Evolutionary conservation across 2,113 vertebrate genomes (phyloP).

Genomic region (Spilogale gracilis): DNA sequence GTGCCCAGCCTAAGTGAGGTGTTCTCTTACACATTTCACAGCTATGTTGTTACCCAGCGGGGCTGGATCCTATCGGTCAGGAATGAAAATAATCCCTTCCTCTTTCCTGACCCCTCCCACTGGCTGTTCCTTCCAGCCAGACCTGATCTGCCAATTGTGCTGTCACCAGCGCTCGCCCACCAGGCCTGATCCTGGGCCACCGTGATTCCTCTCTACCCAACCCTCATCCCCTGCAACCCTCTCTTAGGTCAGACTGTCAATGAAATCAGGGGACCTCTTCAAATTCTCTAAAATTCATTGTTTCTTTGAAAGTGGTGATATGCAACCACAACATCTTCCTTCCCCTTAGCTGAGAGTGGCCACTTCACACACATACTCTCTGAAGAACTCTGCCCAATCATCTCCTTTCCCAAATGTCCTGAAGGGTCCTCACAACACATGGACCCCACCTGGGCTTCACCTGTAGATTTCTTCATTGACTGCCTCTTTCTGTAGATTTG

Average conservation of each 20-base stretch:
- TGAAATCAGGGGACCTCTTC: background rate
- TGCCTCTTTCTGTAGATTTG: background rate
- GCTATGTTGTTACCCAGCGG: background rate
- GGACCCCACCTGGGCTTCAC: background rate
- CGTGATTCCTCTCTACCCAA: background rate
- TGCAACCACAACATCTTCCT: background rate
- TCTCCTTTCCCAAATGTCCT: background rate
- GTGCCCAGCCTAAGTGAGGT: background rate
- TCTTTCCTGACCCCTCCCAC: background rate
- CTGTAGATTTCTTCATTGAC: background rate
- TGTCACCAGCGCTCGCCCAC: background rate
- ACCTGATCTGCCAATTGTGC: constrained; percentile 60
- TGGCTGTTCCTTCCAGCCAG: constrained; percentile 58
- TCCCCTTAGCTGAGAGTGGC: background rate
- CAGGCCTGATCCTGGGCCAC: background rate
- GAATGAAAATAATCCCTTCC: constrained; percentile 59
- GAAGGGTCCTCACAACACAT: background rate
- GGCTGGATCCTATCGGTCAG: background rate
- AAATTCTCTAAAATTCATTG: background rate
- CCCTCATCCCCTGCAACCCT: rapidly evolving
- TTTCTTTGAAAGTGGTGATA: background rate
- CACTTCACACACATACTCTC: background rate
- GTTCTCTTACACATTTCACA: background rate
- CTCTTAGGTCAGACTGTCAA: background rate
- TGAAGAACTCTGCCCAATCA: background rate